Percentiles rank a stretch among this genome's conserved stretches.
Conservation (phyloP, 1,140 invertebrate species). For the Dysdera silvatica region DNA sequence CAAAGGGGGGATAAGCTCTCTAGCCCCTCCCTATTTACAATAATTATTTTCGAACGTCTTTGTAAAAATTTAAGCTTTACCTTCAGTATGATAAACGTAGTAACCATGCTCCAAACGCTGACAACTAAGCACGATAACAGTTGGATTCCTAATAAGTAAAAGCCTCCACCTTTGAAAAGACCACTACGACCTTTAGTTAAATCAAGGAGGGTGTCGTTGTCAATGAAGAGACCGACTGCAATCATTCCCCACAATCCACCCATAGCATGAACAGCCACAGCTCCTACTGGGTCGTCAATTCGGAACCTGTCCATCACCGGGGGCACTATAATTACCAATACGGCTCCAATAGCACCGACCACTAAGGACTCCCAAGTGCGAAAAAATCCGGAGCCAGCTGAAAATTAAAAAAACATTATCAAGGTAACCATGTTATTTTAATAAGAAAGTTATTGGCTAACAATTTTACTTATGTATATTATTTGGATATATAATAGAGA, state of each 20-base stretch:
- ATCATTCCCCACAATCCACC: slow-evolving; percentile 43
- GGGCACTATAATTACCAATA: slow-evolving; percentile 35
- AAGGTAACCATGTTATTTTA: neutral
- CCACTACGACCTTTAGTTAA: slow-evolving; percentile 45
- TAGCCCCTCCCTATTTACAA: neutral
- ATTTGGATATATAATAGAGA: neutral
- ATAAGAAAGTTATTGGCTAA: slow-evolving; percentile 18
- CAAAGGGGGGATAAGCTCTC: too few relatives aligned
- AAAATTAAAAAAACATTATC: neutral
- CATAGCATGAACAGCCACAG: slow-evolving; percentile 44
- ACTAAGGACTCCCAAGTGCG: slow-evolving; percentile 38
- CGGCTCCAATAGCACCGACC: slow-evolving; percentile 40
- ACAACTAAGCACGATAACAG: slow-evolving; percentile 60
- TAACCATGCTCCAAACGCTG: slow-evolving; percentile 59
- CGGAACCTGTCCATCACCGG: slow-evolving; percentile 39
- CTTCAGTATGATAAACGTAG: slow-evolving; percentile 57
- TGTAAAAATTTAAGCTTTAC: slow-evolving; percentile 20
- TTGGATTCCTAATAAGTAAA: slow-evolving; percentile 77
- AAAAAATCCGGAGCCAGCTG: slow-evolving; percentile 39
- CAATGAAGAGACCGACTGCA: slow-evolving; percentile 40
- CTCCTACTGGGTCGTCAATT: slow-evolving; percentile 45
- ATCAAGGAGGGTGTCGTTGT: slow-evolving; percentile 33
- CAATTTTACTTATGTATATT: neutral
- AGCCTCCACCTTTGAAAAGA: slow-evolving; percentile 61
- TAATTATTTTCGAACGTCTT: too few relatives aligned